Percentiles rank a stretch among this genome's conserved stretches.
phyloP scores from a whole-genome alignment of 2,797 vertebrate species.

The Coreius guichenoti region DNA sequence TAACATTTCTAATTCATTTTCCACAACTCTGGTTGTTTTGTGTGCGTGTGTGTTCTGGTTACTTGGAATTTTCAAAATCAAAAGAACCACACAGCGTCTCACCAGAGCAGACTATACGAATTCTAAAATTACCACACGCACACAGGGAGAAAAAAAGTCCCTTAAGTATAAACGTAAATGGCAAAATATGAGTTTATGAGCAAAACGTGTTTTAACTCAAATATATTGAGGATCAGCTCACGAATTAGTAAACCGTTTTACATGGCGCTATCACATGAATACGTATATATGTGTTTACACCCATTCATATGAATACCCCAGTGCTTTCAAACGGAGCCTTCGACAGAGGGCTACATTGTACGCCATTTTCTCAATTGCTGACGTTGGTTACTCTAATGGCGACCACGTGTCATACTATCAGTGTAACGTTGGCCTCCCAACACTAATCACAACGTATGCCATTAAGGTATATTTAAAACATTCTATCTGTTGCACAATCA shows the following conservation, averaged over 20 bases:
- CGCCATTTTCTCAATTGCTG: slow-evolving; percentile 78
- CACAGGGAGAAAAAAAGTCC: not conserved
- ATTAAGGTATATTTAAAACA: not conserved
- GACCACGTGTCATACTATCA: slow-evolving; percentile 70
- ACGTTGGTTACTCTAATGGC: slow-evolving; percentile 69
- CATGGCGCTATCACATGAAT: not conserved
- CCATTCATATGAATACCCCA: not conserved
- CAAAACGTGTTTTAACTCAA: not conserved
- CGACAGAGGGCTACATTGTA: slow-evolving; percentile 37
- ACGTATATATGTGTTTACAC: slow-evolving; percentile 8
- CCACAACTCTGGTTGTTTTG: not conserved
- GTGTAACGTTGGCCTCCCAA: slow-evolving; percentile 2
- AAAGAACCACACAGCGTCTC: not conserved
- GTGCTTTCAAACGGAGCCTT: slow-evolving; percentile 30
- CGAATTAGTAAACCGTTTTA: not conserved
- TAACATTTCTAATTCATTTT: slow-evolving; percentile 42
- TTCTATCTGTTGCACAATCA: not conserved
- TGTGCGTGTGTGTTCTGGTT: not conserved
- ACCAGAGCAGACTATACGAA: not conserved
- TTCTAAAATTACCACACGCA: slow-evolving; percentile 29
- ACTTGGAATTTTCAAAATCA: slow-evolving; percentile 16
- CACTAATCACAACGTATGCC: not conserved
- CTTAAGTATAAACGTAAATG: not conserved
- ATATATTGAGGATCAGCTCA: not conserved
- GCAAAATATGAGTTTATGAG: not conserved